Evolutionary conservation across 2,888 invertebrate species (phyloP), one percentile per base, ranked within the genome.

Genomic region (Sipha maydis): DNA sequence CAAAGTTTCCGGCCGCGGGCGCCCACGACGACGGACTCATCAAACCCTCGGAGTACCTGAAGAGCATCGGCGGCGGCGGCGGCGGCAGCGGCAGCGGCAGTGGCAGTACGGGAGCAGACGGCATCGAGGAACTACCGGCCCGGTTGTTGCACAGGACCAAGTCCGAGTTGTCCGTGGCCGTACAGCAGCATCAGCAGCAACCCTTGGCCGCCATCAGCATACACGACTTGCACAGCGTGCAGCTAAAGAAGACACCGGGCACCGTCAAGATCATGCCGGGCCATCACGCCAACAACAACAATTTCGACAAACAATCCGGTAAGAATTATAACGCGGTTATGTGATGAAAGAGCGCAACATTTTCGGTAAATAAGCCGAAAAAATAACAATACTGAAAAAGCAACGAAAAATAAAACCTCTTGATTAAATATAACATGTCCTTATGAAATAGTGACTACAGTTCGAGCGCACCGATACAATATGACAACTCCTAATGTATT

Each of bases 1-100:
- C 98, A 89, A 96, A 96, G 92, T 98, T 98, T 93, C 96, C 96
- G 88, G 94, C 94, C 91, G 93, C 93, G 89, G 91, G 92, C 41
- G 93, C 93, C 90, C 95, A 96, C 41, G 95, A 96, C 91, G 94
- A 96, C 89, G 96, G 97, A 92, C 94, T 98, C 90, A 97, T 98
- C 92, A 97, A 97, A 92, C 98, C 97, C 88, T 97, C 97, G 90
- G 97, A 98, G 93, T 98, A 97, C 92, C 93, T 98, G 91, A 95
- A 95, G 92, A 97, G 97, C 92, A 96, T 97, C 92, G 96, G 94
- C 91, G 91, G 90, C 19, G 41, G 71, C 2, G 48, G 67, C 61
- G 31, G 75, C 25, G 69, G 90, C 94, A 94, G 89, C n/a, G 69
- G 7, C 31, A 54, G 77, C 75, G 48, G 67, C 61, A 34, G 75